Evolutionary conservation across 2,797 vertebrate species (phyloP), one percentile per base, ranked within the genome.

Genomic region (Eurystomus glaucurus): DNA sequence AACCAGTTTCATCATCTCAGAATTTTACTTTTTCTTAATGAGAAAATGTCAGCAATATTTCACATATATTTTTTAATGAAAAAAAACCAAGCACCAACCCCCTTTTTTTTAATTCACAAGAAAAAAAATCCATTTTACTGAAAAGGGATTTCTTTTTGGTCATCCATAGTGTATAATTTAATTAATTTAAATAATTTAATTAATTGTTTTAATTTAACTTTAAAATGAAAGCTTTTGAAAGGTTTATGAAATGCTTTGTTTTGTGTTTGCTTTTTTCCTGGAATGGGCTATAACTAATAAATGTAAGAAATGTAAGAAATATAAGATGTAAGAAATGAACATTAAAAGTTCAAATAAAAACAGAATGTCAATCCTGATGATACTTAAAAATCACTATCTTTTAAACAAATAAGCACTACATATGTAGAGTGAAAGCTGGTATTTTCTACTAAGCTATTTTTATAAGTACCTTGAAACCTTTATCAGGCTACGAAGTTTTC

Each of bases 61-160:
- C 14, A 29, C 7, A 33, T 8, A 5, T 2, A 48, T 9, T 29
- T 80, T 83, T 91, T 25, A 0, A 51, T 37, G 1, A 45, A 46
- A 46, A 68, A 51, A 6, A 20, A 12, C 0, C 0, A 48, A 52
- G 28, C 15, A 16, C 41, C 41, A 23, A 7, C 4, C 5, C 6
- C 17, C 8, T 21, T 2, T 7, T 72, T 72, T 41, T 28, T 31
- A 11, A 76, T 52, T 95, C 23, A 28, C 13, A 28, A 72, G 37
- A 31, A 80, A 58, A 55, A 60, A 69, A 65, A n/a, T n/a, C 9
- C 1, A 14, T 61, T 88, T 75, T 57, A 31, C 19, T 52, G 12
- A 9, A 41, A 52, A 35, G 20, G 8, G 6, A 14, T 76, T 61
- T 4, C 31, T 61, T 78, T 45, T n/a, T 76, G 25, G 10, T 64